Base-by-base conservation (phyloP, 2,888 invertebrate genomes). In the Saturnia pavonia region DNA sequence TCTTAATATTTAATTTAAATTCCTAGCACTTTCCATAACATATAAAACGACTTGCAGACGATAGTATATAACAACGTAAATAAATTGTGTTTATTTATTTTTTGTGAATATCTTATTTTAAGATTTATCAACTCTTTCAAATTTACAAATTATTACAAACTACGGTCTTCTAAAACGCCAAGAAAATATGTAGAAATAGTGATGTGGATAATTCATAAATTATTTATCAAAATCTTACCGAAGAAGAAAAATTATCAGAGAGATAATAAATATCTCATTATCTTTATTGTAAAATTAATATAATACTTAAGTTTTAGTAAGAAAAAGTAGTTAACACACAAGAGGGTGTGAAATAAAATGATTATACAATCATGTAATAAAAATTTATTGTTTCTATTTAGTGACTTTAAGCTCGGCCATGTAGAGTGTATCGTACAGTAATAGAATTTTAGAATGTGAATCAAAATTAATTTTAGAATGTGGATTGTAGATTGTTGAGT, bases 241-340 rank as follows among this genome's bases (percentile, higher is more conserved):
- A 57, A 57, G 12, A 57, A 57, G 9, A 57, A 57, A 51, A n/a
- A 51, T 9, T 1, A 57, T 25, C 11, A 8, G 22, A 0, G 22
- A 22, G 22, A 57, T 25, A 57, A 25, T 16, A 9, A 25, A 57
- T 25, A 25, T 57, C 25, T 57, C 22, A n/a, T n/a, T 57, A 57
- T 57, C 27, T 27, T 60, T 60, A 27, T 60, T 60, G 57, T 60
- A 60, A 60, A 60, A 60, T 60, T 60, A 60, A 60, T 60, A 60
- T 60, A 60, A 60, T 60, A 60, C 12, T 60, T 27, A 27, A 16
- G 12, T 60, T 60, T 25, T 60, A 60, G 57, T 27, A 60, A 27
- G 27, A 60, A 34, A 34, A 60, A 60, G 27, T 60, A 60, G 27
- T 7, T 51, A 25, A 12, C 12, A 60, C 57, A 57, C 25, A 27